A percentile compares a stretch with the other conserved stretches of the same genome.
Evolutionary conservation across 2,797 vertebrate species (phyloP).

Genomic region (Helarctos malayanus): DNA sequence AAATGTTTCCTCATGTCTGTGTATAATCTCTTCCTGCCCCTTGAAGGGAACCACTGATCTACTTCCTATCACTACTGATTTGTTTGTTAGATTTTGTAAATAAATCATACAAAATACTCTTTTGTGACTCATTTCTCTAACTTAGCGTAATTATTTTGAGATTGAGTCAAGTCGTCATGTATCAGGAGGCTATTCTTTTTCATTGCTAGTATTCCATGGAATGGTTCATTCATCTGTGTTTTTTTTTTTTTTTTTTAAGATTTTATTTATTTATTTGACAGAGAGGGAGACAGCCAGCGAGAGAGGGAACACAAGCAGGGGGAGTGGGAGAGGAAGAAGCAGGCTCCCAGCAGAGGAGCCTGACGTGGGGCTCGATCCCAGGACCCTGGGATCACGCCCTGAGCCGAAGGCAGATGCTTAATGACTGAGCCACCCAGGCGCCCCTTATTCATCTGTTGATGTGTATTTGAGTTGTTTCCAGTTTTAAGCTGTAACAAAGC

Average conservation of each 20-base stretch:
- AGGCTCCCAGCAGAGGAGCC: no score
- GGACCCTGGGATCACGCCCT: no score
- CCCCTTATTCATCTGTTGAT: background rate
- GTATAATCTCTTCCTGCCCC: background rate
- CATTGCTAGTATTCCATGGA: background rate
- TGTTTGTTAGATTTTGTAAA: background rate
- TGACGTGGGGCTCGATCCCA: no score
- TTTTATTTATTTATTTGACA: no score
- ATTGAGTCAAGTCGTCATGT: background rate
- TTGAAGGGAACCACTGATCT: background rate
- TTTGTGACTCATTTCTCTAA: background rate
- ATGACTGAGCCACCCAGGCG: no score
- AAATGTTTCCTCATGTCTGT: background rate
- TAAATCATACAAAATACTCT: background rate
- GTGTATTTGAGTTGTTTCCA: background rate
- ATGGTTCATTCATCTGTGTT: background rate
- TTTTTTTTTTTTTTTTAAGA: no score
- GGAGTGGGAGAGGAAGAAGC: no score
- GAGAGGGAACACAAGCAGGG: no score
- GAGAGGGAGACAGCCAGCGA: no score
- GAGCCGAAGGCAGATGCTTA: no score
- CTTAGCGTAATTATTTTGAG: slow-evolving; percentile 22
- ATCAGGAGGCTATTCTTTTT: background rate
- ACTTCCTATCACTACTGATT: background rate
- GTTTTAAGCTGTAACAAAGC: background rate